Evolutionary conservation across 1,140 invertebrate species (phyloP).

Genomic region (Drosophila tristis): DNA sequence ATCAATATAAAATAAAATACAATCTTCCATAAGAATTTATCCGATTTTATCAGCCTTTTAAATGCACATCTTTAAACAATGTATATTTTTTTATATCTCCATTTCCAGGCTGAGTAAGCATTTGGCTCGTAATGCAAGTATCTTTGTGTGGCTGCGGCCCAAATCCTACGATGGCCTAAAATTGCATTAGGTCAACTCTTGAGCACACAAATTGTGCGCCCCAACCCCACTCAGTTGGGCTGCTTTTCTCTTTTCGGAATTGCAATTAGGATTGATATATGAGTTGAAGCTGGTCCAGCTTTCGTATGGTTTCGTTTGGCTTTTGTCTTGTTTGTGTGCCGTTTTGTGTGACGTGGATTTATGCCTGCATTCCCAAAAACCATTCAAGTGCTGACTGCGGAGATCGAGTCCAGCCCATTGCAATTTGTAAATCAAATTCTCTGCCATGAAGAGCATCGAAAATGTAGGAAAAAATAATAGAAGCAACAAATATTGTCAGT

Average conservation of each 20-base stretch:
- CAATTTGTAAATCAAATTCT: constrained; percentile 53
- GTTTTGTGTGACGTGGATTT: constrained; percentile 42
- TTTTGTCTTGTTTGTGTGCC: not conserved
- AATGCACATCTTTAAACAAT: too few relatives aligned
- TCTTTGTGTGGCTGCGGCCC: not conserved
- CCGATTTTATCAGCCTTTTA: too few relatives aligned
- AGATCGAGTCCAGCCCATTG: constrained; percentile 4
- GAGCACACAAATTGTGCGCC: constrained; percentile 44
- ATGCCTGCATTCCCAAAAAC: constrained; percentile 43
- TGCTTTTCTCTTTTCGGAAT: constrained; percentile 19
- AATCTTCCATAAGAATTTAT: too few relatives aligned
- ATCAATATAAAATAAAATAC: too few relatives aligned
- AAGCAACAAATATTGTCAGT: constrained; percentile 5
- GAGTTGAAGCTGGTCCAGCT: constrained; percentile 40
- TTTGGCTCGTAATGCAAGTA: constrained; percentile 12
- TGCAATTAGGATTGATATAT: constrained; percentile 60
- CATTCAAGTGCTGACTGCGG: constrained; percentile 18
- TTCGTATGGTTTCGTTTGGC: constrained; percentile 37
- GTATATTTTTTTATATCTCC: too few relatives aligned
- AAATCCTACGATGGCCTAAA: constrained; percentile 19
- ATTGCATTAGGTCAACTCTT: constrained; percentile 42
- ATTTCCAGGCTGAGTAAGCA: not conserved
- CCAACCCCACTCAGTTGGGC: not conserved
- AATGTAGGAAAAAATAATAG: constrained; percentile 13
- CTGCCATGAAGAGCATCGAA: constrained; percentile 3